Evolutionary conservation across 2,797 vertebrate genomes (phyloP).

Genomic region (Cyprinodon diabolis): DNA sequence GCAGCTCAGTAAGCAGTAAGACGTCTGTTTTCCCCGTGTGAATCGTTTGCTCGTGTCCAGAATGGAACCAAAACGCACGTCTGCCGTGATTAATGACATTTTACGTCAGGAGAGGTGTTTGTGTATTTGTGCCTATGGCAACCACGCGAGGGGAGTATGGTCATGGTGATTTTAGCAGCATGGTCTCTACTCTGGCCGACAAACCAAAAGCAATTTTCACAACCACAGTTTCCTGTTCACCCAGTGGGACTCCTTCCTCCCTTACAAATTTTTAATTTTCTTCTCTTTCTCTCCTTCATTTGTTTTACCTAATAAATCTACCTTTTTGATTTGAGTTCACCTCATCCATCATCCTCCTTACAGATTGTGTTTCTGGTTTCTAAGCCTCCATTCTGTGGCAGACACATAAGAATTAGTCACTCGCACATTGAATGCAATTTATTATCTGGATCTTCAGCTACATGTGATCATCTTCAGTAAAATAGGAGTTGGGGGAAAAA

Average conservation of each 20-base stretch:
- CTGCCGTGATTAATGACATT: background rate
- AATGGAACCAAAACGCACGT: background rate
- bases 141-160: constrained; percentile 19
- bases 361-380: background rate
- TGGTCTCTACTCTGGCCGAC: background rate
- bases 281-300: background rate
- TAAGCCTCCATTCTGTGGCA: background rate
- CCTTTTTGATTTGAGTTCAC: background rate
- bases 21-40: constrained; percentile 5
- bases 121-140: constrained; percentile 20
- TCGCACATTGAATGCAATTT: background rate
- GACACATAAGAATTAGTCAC: background rate
- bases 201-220: constrained; percentile 23
- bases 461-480: background rate
- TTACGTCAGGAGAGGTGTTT: background rate
- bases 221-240: constrained; percentile 7
- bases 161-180: background rate
- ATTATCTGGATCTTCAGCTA: background rate
- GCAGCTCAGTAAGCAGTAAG: background rate
- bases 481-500: background rate
- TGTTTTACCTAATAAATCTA: constrained; percentile 3
- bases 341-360: background rate
- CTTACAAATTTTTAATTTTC: background rate
- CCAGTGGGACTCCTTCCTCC: background rate
- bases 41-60: constrained; percentile 12